Evolutionary conservation across 1,140 invertebrate genomes (phyloP).

Genomic region (Solenopsis invicta): DNA sequence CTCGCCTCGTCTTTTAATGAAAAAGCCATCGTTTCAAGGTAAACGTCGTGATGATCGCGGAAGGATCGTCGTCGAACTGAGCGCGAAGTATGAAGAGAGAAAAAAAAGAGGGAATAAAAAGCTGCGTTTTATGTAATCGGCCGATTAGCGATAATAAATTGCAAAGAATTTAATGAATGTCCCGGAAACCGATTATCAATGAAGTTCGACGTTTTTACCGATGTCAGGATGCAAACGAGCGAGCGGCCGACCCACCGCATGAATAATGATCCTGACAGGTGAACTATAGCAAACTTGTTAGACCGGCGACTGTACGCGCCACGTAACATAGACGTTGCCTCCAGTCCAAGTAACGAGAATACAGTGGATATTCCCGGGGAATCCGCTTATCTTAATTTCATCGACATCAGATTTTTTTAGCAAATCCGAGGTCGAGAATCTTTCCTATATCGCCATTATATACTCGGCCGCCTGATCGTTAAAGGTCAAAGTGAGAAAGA

Average conservation of each 20-base stretch:
- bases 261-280: slow-evolving; percentile 27
- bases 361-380: background rate
- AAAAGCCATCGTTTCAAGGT: slow-evolving; percentile 60
- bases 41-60: slow-evolving; percentile 18
- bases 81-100: background rate
- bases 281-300: slow-evolving; percentile 5
- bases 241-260: background rate
- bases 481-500: background rate
- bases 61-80: slow-evolving; percentile 2
- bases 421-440: background rate
- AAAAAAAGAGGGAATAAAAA: background rate
- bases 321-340: background rate
- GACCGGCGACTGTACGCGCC: background rate
- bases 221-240: slow-evolving; percentile 9
- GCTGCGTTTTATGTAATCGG: background rate
- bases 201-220: slow-evolving; percentile 26
- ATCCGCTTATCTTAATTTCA: slow-evolving; percentile 12
- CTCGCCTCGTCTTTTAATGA: slow-evolving; percentile 38
- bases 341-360: background rate
- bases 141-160: slow-evolving; percentile 11
- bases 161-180: background rate
- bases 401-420: background rate
- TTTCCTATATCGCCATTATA: background rate
- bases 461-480: background rate
- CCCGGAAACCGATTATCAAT: slow-evolving; percentile 26